Evolutionary conservation across 2,113 vertebrate species (phyloP), one percentile per base, ranked within the genome.

Genomic region (Syrrhaptes paradoxus): DNA sequence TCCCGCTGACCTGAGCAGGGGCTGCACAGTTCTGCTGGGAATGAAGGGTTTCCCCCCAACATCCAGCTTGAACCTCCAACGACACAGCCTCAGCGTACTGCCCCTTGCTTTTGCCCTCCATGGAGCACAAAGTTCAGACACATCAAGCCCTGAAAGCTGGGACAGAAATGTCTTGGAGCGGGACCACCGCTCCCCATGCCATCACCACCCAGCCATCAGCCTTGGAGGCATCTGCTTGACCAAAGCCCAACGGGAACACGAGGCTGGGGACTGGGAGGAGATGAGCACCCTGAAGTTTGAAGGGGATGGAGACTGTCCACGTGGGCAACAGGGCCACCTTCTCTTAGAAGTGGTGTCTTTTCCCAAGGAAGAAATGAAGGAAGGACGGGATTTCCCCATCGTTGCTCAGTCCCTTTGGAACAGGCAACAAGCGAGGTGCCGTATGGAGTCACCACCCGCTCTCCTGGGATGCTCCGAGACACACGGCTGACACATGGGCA

Each of bases 381-480:
- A 26, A 70, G 36, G 29, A 9, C 10, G 31, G 65, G 34, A 38
- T 72, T 73, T 65, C 7, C 46, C 5, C 7, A 5, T 38, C 84
- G 58, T 65, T 55, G 41, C 65, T 86, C 25, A 7, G 31, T 29
- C n/a, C 43, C 74, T 73, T 9, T 43, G 67, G 78, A 41, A 21
- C 7, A 4, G 45, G 24, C n/a, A 34, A n/a, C 8, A 8, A 55
- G 66, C 5, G 32, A 66, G 2, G 4, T 26, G 66, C 38, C 58
- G 3, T 13, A 4, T 0, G 29, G 68, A 55, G 59, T 22, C 5
- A 1, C 12, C 73, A 11, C 8, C 65, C 51, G 1, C 36, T 22
- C 22, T 58, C 45, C 61, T 6, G 63, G 82, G 88, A 71, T 49
- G 87, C 65, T 49, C 38, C 0, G 6, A 70, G 65, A 66, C n/a